Evolutionary conservation across 2,113 vertebrate species (phyloP).

Genomic region (Amblyornis subalaris): DNA sequence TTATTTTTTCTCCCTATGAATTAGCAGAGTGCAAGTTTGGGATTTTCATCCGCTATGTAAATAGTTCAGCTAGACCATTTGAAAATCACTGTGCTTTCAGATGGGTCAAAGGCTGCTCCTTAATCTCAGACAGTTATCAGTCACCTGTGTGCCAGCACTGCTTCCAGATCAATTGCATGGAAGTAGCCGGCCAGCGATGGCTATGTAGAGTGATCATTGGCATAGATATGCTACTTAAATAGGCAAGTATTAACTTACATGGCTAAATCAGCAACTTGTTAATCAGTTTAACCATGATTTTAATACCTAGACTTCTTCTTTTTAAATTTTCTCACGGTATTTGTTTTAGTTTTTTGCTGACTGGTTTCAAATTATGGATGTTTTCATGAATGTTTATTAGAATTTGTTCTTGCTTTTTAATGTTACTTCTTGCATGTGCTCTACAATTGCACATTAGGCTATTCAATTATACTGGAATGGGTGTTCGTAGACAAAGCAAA

Average conservation of each 20-base stretch:
- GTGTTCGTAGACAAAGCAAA: background rate
- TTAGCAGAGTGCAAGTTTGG: background rate
- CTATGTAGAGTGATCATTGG: background rate
- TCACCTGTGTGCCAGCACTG: background rate
- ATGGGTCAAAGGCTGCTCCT: background rate
- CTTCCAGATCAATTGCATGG: background rate
- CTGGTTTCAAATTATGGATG: background rate
- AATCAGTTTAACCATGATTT: background rate
- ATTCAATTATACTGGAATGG: background rate
- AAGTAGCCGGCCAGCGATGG: background rate
- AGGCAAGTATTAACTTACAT: background rate
- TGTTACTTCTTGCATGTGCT: background rate
- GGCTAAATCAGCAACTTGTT: background rate
- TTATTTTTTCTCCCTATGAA: background rate
- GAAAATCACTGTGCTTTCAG: background rate
- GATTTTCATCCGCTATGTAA: background rate
- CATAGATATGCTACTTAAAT: background rate
- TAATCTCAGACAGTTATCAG: background rate
- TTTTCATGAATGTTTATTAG: background rate
- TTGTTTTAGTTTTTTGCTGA: background rate
- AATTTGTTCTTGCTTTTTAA: background rate
- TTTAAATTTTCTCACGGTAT: background rate
- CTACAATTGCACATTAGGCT: background rate
- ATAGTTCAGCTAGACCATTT: background rate
- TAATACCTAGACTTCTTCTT: background rate